Base-by-base conservation (phyloP, 2,888 invertebrate genomes). In the Caenorhabditis panamensis region DNA sequence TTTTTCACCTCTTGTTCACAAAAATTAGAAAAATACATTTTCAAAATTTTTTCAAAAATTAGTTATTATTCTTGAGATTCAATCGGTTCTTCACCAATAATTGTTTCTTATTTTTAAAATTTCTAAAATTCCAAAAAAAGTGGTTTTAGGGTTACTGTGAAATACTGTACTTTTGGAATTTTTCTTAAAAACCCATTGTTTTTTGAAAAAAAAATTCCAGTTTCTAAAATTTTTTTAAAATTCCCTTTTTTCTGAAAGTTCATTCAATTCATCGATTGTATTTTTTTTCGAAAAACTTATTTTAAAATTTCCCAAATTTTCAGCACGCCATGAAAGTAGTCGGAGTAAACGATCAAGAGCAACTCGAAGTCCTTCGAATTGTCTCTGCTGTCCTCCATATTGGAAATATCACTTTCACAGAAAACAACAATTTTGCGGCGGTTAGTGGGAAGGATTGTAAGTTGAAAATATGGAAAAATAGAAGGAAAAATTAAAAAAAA, bases 271-370 rank as follows among this genome's bases (percentile, higher is more conserved):
- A 31, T 11, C 36, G 47, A 41, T 20, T 3, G 16, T 31, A 54
- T 18, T 37, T 6, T 18, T 54, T 26, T 41, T 20, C 18, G n/a
- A n/a, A n/a, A n/a, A n/a, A n/a, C n/a, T n/a, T n/a, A n/a, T n/a
- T n/a, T n/a, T 51, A 4, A 31, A 31, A 31, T 36, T 63, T 22
- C 68, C 31, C 4, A 31, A 31, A 6, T 37, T 87, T 91, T 56
- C 90, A 92, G 92, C 92, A 92, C 87, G 94, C 94, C 2, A 93
- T 94, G 93, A 92, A 92, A 66, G 94, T 94, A 37, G 93, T 94
- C 91, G 94, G 94, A 31, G 92, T 94, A 64, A 90, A 91, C 24
- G 92, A 93, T 51, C 91, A 91, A 2, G 92, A 92, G 54, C 92
- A 93, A 83, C 91, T 91, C 64, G 93, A 93, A 82, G 93, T 94